These are phyloP conservation scores for Aurelia coerulea DNA, from an alignment of 30 jellyfish, hydroid and myxozoan species.

Conservation along the genomic window DNA sequence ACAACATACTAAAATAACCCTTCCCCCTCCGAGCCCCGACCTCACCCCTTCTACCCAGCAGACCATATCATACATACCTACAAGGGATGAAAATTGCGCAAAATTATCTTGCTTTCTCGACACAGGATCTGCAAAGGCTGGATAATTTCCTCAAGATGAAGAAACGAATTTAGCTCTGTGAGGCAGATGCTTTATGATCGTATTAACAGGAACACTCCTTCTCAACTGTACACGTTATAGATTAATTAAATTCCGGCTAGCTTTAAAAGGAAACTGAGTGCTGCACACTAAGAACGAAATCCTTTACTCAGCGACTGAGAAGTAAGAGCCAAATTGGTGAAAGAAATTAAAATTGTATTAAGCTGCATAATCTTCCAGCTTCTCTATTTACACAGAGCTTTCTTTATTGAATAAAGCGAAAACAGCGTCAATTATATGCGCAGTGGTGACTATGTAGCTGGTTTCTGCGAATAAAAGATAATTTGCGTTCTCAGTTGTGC, in stretches of 20 bases:
- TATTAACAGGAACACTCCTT: background rate
- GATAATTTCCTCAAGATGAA: no score
- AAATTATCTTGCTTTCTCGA: no score
- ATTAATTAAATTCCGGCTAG: background rate
- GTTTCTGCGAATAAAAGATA: constrained; percentile 45
- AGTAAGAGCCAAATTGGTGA: background rate
- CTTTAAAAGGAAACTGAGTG: background rate
- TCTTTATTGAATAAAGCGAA: constrained; percentile 2
- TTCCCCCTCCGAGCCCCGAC: no score
- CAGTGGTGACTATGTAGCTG: constrained; percentile 9
- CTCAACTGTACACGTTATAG: background rate
- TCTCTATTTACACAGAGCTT: constrained; percentile 28
- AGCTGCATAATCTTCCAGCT: background rate
- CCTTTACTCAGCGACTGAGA: background rate
- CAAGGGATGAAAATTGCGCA: no score
- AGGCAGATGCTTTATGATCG: no score
- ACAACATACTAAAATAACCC: no score
- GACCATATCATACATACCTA: no score
- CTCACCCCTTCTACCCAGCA: no score
- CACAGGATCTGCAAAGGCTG: no score
- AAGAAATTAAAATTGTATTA: constrained; percentile 9
- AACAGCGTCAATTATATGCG: constrained; percentile 20
- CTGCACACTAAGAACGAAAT: background rate
- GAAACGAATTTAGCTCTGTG: no score
- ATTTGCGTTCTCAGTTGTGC: constrained; percentile 20